These are phyloP conservation scores for Drosophila austrosaltans DNA, from an alignment of 2,888 invertebrate genomes.

Conservation along the genomic window DNA sequence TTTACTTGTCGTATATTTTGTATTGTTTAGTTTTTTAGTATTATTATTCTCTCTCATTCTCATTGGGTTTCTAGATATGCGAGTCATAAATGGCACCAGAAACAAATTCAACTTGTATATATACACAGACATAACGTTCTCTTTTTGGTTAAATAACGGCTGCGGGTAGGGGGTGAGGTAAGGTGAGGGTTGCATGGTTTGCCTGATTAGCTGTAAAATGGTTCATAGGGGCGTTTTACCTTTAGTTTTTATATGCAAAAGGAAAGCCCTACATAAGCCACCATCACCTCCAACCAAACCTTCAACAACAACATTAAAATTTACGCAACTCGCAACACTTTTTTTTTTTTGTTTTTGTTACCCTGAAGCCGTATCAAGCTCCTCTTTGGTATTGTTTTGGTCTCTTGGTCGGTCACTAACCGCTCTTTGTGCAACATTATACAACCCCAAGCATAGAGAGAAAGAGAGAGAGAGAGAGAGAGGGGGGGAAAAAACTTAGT, in stretches of 20 bases:
- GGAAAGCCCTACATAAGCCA: constrained; percentile 7
- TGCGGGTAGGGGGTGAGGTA: not conserved
- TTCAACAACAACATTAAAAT: not conserved
- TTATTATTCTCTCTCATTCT: constrained; percentile 1
- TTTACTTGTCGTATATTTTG: constrained; percentile 1
- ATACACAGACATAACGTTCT: not conserved
- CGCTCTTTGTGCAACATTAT: constrained; percentile 69
- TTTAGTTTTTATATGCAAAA: not conserved
- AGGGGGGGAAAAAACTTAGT: not conserved
- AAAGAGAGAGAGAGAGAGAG: not conserved
- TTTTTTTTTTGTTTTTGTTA: not conserved
- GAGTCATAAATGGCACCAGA: constrained; percentile 10
- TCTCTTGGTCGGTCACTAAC: constrained; percentile 62
- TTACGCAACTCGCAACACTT: constrained; percentile 15
- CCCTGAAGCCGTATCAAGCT: constrained; percentile 17
- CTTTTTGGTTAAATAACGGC: not conserved
- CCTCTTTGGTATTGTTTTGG: not conserved
- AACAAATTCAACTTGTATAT: not conserved
- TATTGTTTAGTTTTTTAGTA: constrained; percentile 11
- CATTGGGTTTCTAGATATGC: not conserved
- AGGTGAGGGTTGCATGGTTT: not conserved
- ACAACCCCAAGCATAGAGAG: constrained; percentile 41
- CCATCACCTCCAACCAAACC: not conserved
- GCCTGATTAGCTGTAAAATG: not conserved
- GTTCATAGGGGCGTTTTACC: constrained; percentile 3